Percentiles rank a stretch among this genome's conserved stretches.
phyloP scores from a whole-genome alignment of 2,797 vertebrate genomes.

The Pelodytes ibericus region DNA sequence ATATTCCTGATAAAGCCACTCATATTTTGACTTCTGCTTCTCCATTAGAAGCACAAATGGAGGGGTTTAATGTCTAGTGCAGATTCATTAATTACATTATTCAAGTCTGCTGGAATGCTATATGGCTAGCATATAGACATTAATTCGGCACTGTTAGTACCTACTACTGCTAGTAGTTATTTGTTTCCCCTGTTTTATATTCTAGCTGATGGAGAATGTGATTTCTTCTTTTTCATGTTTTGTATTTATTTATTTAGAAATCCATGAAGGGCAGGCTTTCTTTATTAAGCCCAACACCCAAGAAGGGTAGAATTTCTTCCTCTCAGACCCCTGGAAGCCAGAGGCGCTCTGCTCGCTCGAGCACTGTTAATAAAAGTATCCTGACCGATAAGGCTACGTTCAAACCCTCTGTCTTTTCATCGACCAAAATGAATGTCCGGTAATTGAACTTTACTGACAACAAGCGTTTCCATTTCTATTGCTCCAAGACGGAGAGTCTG shows the following conservation, averaged over 20 bases:
- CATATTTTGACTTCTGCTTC: too few relatives aligned
- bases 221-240: too few relatives aligned
- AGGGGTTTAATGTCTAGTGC: too few relatives aligned
- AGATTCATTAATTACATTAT: too few relatives aligned
- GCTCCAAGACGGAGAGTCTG: neutral
- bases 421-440: conserved; percentile 89
- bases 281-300: conserved; percentile 75
- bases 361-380: conserved; percentile 61
- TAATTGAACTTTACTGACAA: conserved; percentile 68
- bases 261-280: conserved; percentile 49
- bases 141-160: too few relatives aligned
- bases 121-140: too few relatives aligned
- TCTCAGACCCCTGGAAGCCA: conserved; percentile 61
- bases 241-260: conserved; percentile 66
- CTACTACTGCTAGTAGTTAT: too few relatives aligned
- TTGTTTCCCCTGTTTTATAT: too few relatives aligned
- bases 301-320: conserved; percentile 57
- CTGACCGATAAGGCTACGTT: conserved; percentile 67
- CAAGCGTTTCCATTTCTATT: neutral
- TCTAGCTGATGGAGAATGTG: too few relatives aligned
- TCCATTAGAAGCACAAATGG: too few relatives aligned
- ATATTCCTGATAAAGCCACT: too few relatives aligned
- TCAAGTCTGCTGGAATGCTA: too few relatives aligned
- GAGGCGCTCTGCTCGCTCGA: conserved; percentile 57
- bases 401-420: conserved; percentile 75